These are phyloP conservation scores for Diogma glabrata DNA, from an alignment of 2,888 invertebrate species.

Conservation along the genomic window DNA sequence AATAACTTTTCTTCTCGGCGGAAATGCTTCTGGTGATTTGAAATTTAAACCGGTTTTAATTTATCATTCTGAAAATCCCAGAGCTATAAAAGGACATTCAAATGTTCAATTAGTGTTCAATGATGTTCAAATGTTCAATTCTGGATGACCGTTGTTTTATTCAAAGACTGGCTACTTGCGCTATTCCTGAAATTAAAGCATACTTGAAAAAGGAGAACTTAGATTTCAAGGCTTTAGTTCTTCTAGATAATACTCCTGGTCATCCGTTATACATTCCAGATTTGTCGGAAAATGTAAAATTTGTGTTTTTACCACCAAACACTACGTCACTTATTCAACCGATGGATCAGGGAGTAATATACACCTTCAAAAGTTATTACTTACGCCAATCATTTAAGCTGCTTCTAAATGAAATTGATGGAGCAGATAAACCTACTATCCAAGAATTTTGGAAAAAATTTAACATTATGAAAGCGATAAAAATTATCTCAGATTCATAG, in stretches of 20 bases:
- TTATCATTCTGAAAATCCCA: slow-evolving; percentile 5
- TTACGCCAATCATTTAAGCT: slow-evolving; percentile 20
- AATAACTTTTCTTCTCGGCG: slow-evolving; percentile 24
- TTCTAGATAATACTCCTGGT: slow-evolving; percentile 2
- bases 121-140: slow-evolving; percentile 25
- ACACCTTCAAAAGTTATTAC: slow-evolving; percentile 13
- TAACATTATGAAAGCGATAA: slow-evolving; percentile 14
- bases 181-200: slow-evolving; percentile 19
- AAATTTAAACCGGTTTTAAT: slow-evolving; percentile 24
- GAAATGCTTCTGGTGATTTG: background rate
- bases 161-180: slow-evolving; percentile 19
- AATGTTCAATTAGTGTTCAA: slow-evolving; percentile 24
- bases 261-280: background rate
- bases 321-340: slow-evolving; percentile 1
- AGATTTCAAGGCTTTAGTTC: background rate
- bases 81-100: slow-evolving; percentile 20
- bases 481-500: slow-evolving; percentile 16
- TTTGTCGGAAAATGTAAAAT: background rate
- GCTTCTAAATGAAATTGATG: slow-evolving; percentile 13
- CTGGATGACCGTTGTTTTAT: slow-evolving; percentile 21
- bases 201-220: slow-evolving; percentile 16
- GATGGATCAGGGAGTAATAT: slow-evolving; percentile 1
- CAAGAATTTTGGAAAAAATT: slow-evolving; percentile 6
- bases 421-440: background rate
- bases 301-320: slow-evolving; percentile 6